Evolutionary conservation across 2,888 invertebrate genomes (phyloP), one percentile per base, ranked within the genome.

Genomic region (Lepidochrysops patricia): DNA sequence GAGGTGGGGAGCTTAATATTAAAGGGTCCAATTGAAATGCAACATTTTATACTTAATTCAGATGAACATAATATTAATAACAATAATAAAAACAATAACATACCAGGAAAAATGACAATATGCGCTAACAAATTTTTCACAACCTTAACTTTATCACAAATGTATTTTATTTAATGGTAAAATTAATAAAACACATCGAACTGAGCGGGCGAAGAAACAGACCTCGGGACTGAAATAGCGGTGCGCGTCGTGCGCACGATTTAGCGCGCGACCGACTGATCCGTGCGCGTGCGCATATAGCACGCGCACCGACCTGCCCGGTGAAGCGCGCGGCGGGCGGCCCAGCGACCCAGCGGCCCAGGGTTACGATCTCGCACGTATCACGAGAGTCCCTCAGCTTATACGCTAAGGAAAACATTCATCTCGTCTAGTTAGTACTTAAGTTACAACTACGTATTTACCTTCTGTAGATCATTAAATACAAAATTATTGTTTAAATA

Each of bases 231-330:
- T 29, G 12, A 32, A 54, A 54, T 37, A 37, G 57, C 23, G 13
- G 25, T 35, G 37, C 57, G 57, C 57, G 57, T 57, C 35, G 57
- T 26, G 57, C 57, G 57, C 57, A 37, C 34, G 57, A 37, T 26
- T 37, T 37, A 57, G 57, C 57, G 57, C 57, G 35, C 35, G 37
- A 37, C 57, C 57, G 35, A 57, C 57, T 57, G 56, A 57, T 5
- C 43, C 43, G 9, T 43, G 50, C 26, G 26, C 50, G 13, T 13
- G 26, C 26, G 50, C 50, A 50, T 50, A 50, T 13, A 50, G 50
- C 50, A 50, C 26, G 50, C 50, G 43, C 12, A 43, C 23, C 50
- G 50, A 7, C 7, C 50, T 26, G 50, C 50, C 43, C 26, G 26
- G 26, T 50, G 50, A 50, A 26, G 26, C 50, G 50, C 26, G 50